Evolutionary conservation across 2,888 invertebrate species (phyloP).

Genomic region (Hypolimnas misippus): DNA sequence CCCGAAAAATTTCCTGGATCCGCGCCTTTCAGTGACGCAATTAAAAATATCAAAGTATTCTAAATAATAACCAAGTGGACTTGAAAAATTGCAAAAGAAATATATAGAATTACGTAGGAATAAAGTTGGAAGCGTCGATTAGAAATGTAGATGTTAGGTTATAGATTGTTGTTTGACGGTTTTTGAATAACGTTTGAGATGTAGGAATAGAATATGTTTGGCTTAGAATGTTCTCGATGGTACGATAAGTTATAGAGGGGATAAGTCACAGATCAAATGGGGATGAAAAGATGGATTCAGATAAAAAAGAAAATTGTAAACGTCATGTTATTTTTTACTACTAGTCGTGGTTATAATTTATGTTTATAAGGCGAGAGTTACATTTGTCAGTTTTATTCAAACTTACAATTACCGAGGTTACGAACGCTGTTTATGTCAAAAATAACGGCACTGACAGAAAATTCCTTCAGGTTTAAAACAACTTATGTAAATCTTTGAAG

Average conservation of each 20-base stretch:
- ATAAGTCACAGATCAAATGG: conserved; percentile 1
- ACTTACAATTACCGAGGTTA: no score
- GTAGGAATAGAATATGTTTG: neutral
- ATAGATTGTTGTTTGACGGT: neutral
- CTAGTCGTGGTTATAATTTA: neutral
- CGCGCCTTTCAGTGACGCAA: neutral
- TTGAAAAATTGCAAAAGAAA: neutral
- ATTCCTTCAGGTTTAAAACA: no score
- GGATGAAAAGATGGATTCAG: neutral
- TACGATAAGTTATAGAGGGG: neutral
- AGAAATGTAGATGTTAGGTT: neutral
- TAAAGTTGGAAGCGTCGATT: neutral
- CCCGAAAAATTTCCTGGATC: neutral
- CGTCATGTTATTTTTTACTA: neutral
- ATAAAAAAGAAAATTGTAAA: neutral
- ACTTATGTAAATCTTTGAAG: no score
- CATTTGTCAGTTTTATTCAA: no score
- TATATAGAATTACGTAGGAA: conserved; percentile 2
- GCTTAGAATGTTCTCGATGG: neutral
- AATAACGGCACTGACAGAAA: no score
- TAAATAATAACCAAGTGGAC: conserved; percentile 9
- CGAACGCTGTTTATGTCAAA: no score
- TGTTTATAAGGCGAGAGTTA: no score
- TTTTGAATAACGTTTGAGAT: neutral
- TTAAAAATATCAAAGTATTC: conserved; percentile 1